Conservation (phyloP, 2,797 vertebrate species). For the Sebastes trivittatus region DNA sequence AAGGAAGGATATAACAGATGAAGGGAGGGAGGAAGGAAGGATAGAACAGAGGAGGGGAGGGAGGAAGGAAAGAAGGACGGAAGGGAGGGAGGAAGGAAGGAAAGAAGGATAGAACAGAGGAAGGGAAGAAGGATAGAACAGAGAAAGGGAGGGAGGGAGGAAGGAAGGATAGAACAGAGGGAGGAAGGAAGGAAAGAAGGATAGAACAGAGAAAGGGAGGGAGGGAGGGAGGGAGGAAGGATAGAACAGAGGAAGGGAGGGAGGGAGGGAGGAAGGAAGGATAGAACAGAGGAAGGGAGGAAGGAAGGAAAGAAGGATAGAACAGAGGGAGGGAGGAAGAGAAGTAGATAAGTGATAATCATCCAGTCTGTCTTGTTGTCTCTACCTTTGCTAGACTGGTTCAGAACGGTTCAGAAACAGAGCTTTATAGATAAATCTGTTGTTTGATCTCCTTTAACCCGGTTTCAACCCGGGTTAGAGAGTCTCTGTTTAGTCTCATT, state of each 20-base stretch:
- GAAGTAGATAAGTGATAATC: rapidly evolving
- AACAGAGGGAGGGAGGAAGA: background rate
- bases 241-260: background rate
- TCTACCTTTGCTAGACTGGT: background rate
- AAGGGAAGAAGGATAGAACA: too few relatives aligned
- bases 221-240: background rate
- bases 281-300: background rate
- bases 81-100: background rate
- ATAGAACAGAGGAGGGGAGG: too few relatives aligned
- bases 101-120: background rate
- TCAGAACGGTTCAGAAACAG: background rate
- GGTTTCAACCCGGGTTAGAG: too few relatives aligned
- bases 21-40: too few relatives aligned
- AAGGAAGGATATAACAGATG: too few relatives aligned
- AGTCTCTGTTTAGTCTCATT: too few relatives aligned
- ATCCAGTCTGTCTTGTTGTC: too few relatives aligned
- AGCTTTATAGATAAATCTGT: background rate
- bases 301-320: background rate
- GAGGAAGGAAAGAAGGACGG: background rate
- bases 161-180: background rate
- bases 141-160: rapidly evolving
- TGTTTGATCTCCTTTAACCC: background rate
- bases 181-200: background rate
- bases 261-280: too few relatives aligned
- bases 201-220: too few relatives aligned